Evolutionary conservation across 1,140 invertebrate genomes (phyloP).

Genomic region (Harpegnathos saltator): DNA sequence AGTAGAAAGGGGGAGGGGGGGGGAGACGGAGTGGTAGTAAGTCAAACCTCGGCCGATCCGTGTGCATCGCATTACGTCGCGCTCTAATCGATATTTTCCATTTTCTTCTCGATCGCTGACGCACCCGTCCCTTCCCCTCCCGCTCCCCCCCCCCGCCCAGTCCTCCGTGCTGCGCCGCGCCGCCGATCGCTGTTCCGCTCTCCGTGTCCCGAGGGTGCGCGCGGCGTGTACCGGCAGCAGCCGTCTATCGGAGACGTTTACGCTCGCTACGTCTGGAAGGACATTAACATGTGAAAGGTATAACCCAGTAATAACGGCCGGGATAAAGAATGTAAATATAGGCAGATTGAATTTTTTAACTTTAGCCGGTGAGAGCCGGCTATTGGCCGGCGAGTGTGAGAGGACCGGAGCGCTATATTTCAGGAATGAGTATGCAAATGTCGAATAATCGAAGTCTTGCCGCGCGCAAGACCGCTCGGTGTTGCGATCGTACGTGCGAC

Average conservation of each 20-base stretch:
- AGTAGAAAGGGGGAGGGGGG: no score
- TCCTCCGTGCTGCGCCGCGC: no score
- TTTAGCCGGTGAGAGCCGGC: conserved; percentile 46
- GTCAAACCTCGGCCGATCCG: conserved; percentile 19
- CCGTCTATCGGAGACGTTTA: conserved; percentile 46
- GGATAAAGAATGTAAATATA: conserved; percentile 53
- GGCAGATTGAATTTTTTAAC: conserved; percentile 58
- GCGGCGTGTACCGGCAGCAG: conserved; percentile 13
- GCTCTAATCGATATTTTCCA: conserved; percentile 75
- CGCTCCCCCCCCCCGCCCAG: no score
- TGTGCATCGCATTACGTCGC: conserved; percentile 39
- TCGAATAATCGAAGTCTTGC: conserved; percentile 33
- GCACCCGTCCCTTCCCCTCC: neutral
- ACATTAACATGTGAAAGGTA: conserved; percentile 56
- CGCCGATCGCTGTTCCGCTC: conserved; percentile 10
- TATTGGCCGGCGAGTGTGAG: conserved; percentile 27
- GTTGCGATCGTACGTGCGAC: neutral
- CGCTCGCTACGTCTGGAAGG: conserved; percentile 31
- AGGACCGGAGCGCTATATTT: conserved; percentile 7
- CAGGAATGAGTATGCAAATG: conserved; percentile 53
- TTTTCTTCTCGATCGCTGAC: conserved; percentile 62
- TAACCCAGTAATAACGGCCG: conserved; percentile 43
- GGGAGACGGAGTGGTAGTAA: neutral
- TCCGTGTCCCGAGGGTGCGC: conserved; percentile 9
- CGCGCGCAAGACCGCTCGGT: conserved; percentile 7